Percentiles rank a stretch among this genome's conserved stretches.
Conservation (phyloP, 2,888 invertebrate species). For the Thyatira batis region DNA sequence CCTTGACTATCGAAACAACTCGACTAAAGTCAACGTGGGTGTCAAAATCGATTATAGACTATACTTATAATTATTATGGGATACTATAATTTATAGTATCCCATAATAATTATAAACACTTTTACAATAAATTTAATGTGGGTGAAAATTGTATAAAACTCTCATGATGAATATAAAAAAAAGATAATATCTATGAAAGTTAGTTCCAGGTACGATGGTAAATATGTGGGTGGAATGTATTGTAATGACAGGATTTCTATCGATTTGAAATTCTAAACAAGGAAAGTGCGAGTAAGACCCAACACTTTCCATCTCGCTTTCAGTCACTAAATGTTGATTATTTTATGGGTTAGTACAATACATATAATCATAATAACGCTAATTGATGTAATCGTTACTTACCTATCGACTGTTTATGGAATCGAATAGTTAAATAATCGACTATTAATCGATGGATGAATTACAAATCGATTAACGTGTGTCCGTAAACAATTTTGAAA, state of each 20-base stretch:
- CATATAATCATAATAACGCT: background rate
- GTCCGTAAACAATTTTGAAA: background rate
- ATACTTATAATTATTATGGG: too few species aligned
- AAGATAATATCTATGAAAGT: background rate
- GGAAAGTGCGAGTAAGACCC: background rate
- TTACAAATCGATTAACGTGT: background rate
- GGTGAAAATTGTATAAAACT: background rate
- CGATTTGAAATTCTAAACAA: background rate
- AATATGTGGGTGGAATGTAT: constrained; percentile 10
- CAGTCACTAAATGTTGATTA: background rate
- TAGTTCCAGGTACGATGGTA: constrained; percentile 2
- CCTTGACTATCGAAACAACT: constrained; percentile 9
- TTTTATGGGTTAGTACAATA: too few species aligned
- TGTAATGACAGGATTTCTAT: constrained; percentile 1
- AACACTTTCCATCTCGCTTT: background rate
- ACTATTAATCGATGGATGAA: background rate
- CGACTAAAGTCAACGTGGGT: background rate
- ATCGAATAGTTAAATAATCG: background rate
- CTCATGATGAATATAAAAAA: background rate
- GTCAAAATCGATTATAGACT: background rate
- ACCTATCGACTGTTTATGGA: background rate
- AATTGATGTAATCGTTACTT: background rate
- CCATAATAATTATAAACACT: constrained; percentile 1
- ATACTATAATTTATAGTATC: too few species aligned
- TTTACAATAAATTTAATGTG: background rate